Conservation (phyloP, 2,888 invertebrate genomes). For the Cheilosia variabilis region DNA sequence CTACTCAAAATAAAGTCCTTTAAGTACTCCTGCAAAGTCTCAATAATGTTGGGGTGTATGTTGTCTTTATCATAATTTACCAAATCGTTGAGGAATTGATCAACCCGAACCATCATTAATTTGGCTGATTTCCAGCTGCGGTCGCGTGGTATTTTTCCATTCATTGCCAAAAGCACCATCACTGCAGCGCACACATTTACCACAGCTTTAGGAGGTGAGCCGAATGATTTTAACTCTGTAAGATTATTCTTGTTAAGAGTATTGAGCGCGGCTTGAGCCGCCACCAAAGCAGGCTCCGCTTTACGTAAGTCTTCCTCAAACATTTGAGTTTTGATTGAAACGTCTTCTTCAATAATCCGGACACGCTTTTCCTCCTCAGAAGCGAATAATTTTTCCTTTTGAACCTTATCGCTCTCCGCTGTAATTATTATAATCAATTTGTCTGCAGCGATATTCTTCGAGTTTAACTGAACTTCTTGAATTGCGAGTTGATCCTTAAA, state of each 20-base stretch:
- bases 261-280: constrained; percentile 91
- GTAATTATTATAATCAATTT: constrained; percentile 94
- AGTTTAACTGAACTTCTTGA: constrained; percentile 93
- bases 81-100: constrained; percentile 93
- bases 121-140: constrained; percentile 97
- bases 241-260: constrained; percentile 98
- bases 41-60: constrained; percentile 94
- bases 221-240: constrained; percentile 97
- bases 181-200: constrained; percentile 95
- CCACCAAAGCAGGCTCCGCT: constrained; percentile 95
- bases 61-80: constrained; percentile 97
- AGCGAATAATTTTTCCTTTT: constrained; percentile 92
- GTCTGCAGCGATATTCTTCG: constrained; percentile 96
- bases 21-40: constrained; percentile 86
- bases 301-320: constrained; percentile 95
- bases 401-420: constrained; percentile 95
- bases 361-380: constrained; percentile 96
- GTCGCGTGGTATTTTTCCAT: constrained; percentile 95
- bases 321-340: constrained; percentile 92
- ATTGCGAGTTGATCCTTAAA: constrained; percentile 84
- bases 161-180: constrained; percentile 91
- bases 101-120: constrained; percentile 94
- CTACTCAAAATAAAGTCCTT: constrained; percentile 55
- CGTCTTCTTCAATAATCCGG: constrained; percentile 94
- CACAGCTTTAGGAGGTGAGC: constrained; percentile 95